Base-by-base conservation (phyloP, 2,888 invertebrate species). In the Ectobius pallidus region DNA sequence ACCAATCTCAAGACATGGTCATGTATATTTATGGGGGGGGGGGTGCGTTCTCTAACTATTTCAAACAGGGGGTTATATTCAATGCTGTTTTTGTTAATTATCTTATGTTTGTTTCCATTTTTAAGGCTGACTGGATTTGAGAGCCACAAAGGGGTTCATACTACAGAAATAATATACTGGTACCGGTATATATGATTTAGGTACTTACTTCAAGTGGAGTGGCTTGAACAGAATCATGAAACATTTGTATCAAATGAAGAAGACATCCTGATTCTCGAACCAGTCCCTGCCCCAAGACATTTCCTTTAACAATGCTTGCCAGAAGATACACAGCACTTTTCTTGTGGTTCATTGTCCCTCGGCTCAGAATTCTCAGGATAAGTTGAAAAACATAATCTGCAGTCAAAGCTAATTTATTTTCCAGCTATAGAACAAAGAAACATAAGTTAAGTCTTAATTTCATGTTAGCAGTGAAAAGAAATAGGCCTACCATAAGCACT, bases 211-310 rank as follows among this genome's bases (percentile, higher is more conserved):
- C n/a, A 2, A 7, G 14, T 2, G 22, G 22, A 20, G 55, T 52
- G n/a, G 34, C n/a, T 34, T 46, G 58, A 14, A 72, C 11, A n/a
- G 39, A 39, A 20, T 58, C 32, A 18, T 55, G 58, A 27, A 67
- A 72, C n/a, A 68, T 16, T 27, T 44, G 22, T 20, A 58, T 34
- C 30, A 72, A n/a, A 16, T 42, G 42, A 34, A 68, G 30, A 16
- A 67, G 34, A 30, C 72, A 72, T 39, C 58, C 68, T 39, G 72
- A 68, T 68, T 72, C 67, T 58, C 72, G 22, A 25, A 42, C 72
- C 7, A 72, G n/a, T 20, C 14, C 58, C 39, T 72, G 68, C 14
- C 72, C 72, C 20, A 55, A 20, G 11, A 22, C 58, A 52, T 67
- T 67, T 34, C 55, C 44, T 42, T 52, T n/a, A 18, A 72, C 34